These are phyloP conservation scores for Eutolmus rufibarbis DNA, from an alignment of 2,888 invertebrate species.

Conservation along the genomic window DNA sequence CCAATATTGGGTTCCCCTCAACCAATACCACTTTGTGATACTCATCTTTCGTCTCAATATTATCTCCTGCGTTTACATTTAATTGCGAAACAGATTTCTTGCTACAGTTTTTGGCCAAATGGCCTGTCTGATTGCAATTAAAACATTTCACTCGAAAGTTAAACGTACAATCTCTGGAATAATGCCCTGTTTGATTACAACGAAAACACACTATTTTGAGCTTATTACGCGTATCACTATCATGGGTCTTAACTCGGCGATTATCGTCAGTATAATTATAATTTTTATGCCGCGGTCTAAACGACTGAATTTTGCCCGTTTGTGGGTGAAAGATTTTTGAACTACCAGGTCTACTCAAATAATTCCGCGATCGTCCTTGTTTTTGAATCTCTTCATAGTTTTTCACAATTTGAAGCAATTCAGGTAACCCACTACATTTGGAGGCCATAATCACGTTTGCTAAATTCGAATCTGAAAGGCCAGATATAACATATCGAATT, in stretches of 20 bases:
- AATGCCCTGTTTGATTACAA: not conserved
- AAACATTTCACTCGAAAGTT: not conserved
- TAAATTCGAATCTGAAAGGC: not conserved
- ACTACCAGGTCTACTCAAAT: not conserved
- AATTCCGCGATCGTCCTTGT: not conserved
- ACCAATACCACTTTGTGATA: not conserved
- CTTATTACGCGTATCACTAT: not conserved
- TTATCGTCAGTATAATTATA: not conserved
- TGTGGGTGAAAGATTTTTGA: not conserved
- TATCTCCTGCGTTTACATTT: too few species aligned
- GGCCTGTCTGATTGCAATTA: not conserved
- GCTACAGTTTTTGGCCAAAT: not conserved
- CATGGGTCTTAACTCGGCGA: not conserved
- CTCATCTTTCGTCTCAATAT: not conserved
- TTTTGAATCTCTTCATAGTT: not conserved
- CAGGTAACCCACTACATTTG: not conserved
- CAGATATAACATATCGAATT: not conserved
- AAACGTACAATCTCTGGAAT: not conserved
- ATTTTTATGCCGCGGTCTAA: not conserved
- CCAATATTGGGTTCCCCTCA: not conserved
- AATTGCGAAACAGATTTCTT: too few species aligned
- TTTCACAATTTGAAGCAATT: not conserved
- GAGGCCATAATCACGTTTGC: not conserved
- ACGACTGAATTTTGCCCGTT: not conserved
- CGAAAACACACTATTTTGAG: not conserved